These are phyloP conservation scores for Camelus dromedarius DNA, from an alignment of 2,113 vertebrate genomes.

Conservation along the genomic window DNA sequence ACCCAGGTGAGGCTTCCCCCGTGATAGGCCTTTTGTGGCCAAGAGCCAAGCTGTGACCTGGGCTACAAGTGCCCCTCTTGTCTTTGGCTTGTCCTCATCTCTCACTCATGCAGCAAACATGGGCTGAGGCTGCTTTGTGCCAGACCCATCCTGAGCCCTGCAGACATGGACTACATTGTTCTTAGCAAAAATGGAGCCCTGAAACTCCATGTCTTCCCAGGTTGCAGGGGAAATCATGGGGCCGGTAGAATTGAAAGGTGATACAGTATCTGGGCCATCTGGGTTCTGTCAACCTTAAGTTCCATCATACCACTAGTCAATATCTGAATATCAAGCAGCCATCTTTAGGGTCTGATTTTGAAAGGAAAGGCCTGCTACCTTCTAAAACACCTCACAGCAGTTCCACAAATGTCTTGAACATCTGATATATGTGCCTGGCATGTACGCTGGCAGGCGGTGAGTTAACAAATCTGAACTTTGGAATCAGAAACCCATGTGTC, in stretches of 20 bases:
- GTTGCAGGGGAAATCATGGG: background rate
- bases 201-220: background rate
- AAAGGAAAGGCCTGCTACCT: background rate
- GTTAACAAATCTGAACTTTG: conserved; percentile 40
- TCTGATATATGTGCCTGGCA: background rate
- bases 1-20: conserved; percentile 90
- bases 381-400: background rate
- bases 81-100: background rate
- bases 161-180: background rate
- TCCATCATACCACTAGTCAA: background rate
- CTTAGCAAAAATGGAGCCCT: conserved; percentile 21
- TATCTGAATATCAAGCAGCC: conserved; percentile 9
- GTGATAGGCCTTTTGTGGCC: background rate
- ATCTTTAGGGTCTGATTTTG: conserved; percentile 42
- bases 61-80: background rate
- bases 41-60: background rate
- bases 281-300: conserved; percentile 22
- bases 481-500: background rate
- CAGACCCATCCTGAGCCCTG: background rate
- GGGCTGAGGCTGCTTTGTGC: background rate
- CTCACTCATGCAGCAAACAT: background rate
- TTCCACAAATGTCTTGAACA: background rate
- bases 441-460: background rate
- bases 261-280: background rate
- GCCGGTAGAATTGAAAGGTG: background rate